phyloP scores from a whole-genome alignment of 2,113 vertebrate genomes.

The Pseudolaguvia tuberculata region DNA sequence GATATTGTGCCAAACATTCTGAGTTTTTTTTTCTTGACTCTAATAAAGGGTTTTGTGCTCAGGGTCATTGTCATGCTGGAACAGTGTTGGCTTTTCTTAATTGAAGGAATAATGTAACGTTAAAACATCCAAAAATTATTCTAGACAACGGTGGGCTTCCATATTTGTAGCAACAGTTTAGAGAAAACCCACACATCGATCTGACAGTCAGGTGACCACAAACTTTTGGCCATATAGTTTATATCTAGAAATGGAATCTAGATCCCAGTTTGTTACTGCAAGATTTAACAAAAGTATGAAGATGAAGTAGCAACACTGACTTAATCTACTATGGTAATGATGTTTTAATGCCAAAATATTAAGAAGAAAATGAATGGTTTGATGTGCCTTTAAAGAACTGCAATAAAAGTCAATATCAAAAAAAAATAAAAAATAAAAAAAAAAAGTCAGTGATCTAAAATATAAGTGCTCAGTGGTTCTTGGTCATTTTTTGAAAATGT shows the following conservation, averaged over 20 bases:
- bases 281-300: neutral
- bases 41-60: too few relatives aligned
- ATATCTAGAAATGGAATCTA: neutral
- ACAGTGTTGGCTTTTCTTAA: too few relatives aligned
- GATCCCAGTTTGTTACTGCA: neutral
- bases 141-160: too few relatives aligned
- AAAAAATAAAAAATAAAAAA: conserved; percentile 51
- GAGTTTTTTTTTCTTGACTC: too few relatives aligned
- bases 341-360: conserved; percentile 6
- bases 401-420: conserved; percentile 28
- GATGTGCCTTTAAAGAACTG: conserved; percentile 34
- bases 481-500: conserved; percentile 53
- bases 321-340: conserved; percentile 8
- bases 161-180: too few relatives aligned
- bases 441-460: conserved; percentile 57
- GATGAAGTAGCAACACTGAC: neutral
- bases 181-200: too few relatives aligned
- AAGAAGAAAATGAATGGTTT: conserved; percentile 5
- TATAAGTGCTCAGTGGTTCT: conserved; percentile 68
- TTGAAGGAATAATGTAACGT: too few relatives aligned
- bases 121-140: too few relatives aligned
- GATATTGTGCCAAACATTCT: too few relatives aligned
- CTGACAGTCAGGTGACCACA: too few relatives aligned
- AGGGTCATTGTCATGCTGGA: too few relatives aligned
- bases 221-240: too few relatives aligned